Evolutionary conservation across 2,113 vertebrate species (phyloP).

Genomic region (Odocoileus virginianus): DNA sequence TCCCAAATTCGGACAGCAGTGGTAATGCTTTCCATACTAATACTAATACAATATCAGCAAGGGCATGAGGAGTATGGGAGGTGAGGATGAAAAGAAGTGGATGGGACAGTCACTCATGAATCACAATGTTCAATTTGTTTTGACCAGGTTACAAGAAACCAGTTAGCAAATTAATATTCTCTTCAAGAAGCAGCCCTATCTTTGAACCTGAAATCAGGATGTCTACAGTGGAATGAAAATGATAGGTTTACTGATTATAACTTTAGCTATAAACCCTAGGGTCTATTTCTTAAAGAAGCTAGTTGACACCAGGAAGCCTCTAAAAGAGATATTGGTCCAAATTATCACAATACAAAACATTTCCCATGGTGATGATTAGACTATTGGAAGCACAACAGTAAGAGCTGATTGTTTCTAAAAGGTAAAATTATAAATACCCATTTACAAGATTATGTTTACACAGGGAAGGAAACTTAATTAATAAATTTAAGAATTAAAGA

Average conservation of each 20-base stretch:
- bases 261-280: neutral
- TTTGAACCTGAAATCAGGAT: neutral
- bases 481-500: neutral
- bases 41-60: neutral
- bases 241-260: neutral
- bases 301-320: neutral
- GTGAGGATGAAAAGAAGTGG: neutral
- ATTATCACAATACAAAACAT: neutral
- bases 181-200: neutral
- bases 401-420: neutral
- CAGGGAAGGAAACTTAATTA: neutral
- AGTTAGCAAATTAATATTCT: neutral
- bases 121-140: neutral
- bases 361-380: neutral
- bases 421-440: neutral
- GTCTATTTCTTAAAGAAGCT: neutral
- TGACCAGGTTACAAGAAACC: neutral
- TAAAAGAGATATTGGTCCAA: neutral
- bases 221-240: neutral
- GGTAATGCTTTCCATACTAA: neutral
- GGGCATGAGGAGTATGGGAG: neutral
- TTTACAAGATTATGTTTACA: neutral
- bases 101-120: neutral
- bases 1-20: neutral
- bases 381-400: neutral